A percentile compares a stretch with the other conserved stretches of the same genome.
These are phyloP conservation scores for Pseudorectes ferrugineus DNA, from an alignment of 2,113 vertebrate species.

Conservation along the genomic window DNA sequence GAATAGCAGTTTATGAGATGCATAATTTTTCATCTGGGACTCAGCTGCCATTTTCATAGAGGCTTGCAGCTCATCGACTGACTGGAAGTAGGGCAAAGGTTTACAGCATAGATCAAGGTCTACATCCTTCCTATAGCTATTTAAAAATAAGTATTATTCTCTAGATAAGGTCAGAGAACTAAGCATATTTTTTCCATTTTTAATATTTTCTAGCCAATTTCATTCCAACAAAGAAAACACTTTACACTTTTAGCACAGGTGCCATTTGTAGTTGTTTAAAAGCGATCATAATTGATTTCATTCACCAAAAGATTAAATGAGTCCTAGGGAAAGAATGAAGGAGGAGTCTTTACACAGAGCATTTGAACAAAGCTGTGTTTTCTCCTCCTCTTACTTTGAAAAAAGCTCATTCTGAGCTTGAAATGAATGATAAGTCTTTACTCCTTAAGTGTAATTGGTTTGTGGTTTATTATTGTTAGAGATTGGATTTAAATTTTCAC, in stretches of 20 bases:
- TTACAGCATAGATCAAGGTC: conserved; percentile 65
- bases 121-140: conserved; percentile 45
- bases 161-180: background rate
- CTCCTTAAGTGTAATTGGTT: conserved; percentile 45
- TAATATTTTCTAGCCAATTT: background rate
- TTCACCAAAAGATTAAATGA: conserved; percentile 43
- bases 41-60: conserved; percentile 75
- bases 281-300: conserved; percentile 24
- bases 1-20: conserved; percentile 81
- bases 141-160: conserved; percentile 56
- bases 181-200: background rate
- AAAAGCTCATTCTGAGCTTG: conserved; percentile 50
- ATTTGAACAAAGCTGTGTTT: conserved; percentile 60
- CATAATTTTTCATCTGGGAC: conserved; percentile 82
- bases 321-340: conserved; percentile 42
- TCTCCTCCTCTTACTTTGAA: conserved; percentile 8
- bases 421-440: conserved; percentile 61
- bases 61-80: conserved; percentile 66
- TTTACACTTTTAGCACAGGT: background rate
- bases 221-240: background rate
- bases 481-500: conserved; percentile 67
- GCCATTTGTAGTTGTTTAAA: background rate
- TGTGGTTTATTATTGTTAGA: conserved; percentile 51
- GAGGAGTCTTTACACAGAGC: conserved; percentile 4
- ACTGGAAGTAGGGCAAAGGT: conserved; percentile 73